These are phyloP conservation scores for Onychomys arenicola DNA, from an alignment of 2,797 vertebrate genomes.

Conservation along the genomic window DNA sequence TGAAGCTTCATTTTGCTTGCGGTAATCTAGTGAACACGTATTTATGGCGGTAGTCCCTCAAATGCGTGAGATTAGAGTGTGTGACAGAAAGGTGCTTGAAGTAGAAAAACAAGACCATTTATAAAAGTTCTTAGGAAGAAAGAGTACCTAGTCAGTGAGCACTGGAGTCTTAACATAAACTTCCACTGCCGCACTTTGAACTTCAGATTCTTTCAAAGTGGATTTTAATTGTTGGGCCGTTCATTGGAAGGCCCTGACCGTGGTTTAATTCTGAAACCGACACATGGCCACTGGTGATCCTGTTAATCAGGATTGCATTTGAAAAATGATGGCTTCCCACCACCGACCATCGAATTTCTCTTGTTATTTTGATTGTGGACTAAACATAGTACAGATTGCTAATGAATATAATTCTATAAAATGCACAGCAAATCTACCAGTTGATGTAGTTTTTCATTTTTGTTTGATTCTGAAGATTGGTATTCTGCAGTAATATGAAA, in stretches of 20 bases:
- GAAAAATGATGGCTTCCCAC: background rate
- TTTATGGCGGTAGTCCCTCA: background rate
- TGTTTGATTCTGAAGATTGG: slow-evolving; percentile 19
- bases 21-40: background rate
- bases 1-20: background rate
- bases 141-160: background rate
- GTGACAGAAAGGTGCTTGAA: background rate
- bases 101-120: slow-evolving; percentile 8
- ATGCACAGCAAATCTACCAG: background rate
- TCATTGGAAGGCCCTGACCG: background rate
- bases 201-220: background rate
- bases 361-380: background rate
- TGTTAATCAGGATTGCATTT: slow-evolving; percentile 20
- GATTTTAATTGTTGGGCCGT: background rate
- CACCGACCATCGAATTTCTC: background rate
- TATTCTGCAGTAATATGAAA: slow-evolving; percentile 37
- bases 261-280: slow-evolving; percentile 17
- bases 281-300: background rate
- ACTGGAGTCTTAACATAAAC: background rate
- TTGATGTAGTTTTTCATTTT: background rate
- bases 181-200: slow-evolving; percentile 17
- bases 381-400: slow-evolving; percentile 14
- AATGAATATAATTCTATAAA: background rate
- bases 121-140: slow-evolving; percentile 29
- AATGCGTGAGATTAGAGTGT: background rate